Conservation (phyloP, 2,888 invertebrate species). For the Himalopsyche kuldschensis region DNA sequence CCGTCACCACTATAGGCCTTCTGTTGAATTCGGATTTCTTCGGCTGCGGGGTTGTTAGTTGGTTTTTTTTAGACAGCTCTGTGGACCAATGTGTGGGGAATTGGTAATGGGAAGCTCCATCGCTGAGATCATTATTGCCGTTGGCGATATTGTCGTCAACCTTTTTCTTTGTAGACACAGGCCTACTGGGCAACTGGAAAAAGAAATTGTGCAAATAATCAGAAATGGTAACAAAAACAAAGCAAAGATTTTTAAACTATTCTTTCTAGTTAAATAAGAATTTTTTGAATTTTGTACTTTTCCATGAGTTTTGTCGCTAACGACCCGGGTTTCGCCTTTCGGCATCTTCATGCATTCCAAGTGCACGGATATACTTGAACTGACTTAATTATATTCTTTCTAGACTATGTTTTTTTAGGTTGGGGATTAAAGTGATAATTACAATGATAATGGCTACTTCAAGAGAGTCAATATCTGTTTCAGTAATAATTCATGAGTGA, state of each 20-base stretch:
- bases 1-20: constrained; percentile 43
- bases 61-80: constrained; percentile 43
- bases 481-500: too few species aligned
- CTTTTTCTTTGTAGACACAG: constrained; percentile 53
- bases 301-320: too few species aligned
- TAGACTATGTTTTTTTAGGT: too few species aligned
- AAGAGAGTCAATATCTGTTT: too few species aligned
- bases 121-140: constrained; percentile 50
- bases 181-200: constrained; percentile 51
- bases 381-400: too few species aligned
- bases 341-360: too few species aligned
- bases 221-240: too few species aligned
- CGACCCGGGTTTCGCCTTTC: too few species aligned
- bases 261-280: not conserved
- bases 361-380: too few species aligned
- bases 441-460: too few species aligned
- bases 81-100: constrained; percentile 62
- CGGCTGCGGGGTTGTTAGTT: constrained; percentile 26
- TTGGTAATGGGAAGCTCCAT: constrained; percentile 55
- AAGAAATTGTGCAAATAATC: not conserved
- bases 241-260: not conserved
- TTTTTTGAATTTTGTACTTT: too few species aligned
- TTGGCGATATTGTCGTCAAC: constrained; percentile 52
- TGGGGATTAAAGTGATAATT: too few species aligned
- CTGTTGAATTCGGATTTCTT: constrained; percentile 38